Percentiles rank a stretch among this genome's conserved stretches.
phyloP scores from a whole-genome alignment of 1,140 invertebrate species.

The Drosophila seguyi region DNA sequence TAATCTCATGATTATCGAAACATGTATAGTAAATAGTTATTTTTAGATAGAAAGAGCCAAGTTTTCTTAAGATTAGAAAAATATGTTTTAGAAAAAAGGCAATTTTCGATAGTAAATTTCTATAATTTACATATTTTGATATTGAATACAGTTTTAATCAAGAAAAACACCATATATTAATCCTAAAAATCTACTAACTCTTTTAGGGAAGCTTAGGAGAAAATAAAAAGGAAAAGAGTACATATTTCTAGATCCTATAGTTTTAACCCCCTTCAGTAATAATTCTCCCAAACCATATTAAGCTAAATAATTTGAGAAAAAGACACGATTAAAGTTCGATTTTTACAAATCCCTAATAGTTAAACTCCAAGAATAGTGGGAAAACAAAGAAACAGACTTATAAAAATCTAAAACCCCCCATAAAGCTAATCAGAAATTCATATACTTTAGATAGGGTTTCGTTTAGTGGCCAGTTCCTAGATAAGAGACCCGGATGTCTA shows the following conservation, averaged over 20 bases:
- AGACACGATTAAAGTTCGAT: not conserved
- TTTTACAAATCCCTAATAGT: not conserved
- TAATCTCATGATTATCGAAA: not conserved
- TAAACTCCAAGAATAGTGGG: too few relatives aligned
- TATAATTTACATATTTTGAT: not conserved
- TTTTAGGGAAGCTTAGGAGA: not conserved
- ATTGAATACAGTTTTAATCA: not conserved
- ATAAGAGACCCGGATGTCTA: not conserved
- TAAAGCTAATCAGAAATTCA: slow-evolving; percentile 7
- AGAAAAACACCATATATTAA: not conserved
- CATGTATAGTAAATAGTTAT: not conserved
- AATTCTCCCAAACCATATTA: too few relatives aligned
- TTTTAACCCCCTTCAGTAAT: too few relatives aligned
- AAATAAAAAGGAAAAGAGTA: not conserved
- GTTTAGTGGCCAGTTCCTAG: not conserved
- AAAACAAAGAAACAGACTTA: not conserved
- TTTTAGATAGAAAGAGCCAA: not conserved
- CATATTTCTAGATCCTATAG: not conserved
- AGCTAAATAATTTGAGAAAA: not conserved
- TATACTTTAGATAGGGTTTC: slow-evolving; percentile 5
- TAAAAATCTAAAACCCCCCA: not conserved
- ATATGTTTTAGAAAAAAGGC: too few relatives aligned
- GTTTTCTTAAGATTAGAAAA: not conserved
- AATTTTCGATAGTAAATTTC: not conserved
- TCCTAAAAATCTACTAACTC: not conserved